Evolutionary conservation across 2,113 vertebrate genomes (phyloP).

Genomic region (Perca schrenkii): DNA sequence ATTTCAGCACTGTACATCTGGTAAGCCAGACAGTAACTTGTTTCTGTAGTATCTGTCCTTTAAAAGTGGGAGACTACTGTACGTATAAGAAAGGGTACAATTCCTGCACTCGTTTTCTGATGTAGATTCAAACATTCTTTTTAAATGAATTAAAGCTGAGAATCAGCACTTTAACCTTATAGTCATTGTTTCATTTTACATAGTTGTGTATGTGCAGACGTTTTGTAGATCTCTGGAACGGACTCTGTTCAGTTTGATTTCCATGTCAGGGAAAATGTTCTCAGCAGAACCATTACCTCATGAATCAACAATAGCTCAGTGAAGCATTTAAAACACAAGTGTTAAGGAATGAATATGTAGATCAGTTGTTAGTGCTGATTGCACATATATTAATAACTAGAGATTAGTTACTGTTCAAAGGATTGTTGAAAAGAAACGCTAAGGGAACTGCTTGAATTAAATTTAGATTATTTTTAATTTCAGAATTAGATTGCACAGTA

Average conservation of each 20-base stretch:
- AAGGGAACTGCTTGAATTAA: slow-evolving; percentile 15
- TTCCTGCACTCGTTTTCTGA: too few relatives aligned
- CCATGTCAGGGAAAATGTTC: slow-evolving; percentile 34
- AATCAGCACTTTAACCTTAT: not conserved
- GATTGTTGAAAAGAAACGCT: not conserved
- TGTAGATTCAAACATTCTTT: slow-evolving; percentile 7
- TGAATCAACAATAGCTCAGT: slow-evolving; percentile 60
- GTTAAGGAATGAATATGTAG: slow-evolving; percentile 56
- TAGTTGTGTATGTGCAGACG: slow-evolving; percentile 1
- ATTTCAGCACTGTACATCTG: too few relatives aligned
- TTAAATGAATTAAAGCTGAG: not conserved
- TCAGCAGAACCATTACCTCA: slow-evolving; percentile 30
- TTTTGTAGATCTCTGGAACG: slow-evolving; percentile 10
- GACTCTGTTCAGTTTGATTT: slow-evolving; percentile 35
- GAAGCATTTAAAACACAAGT: slow-evolving; percentile 46
- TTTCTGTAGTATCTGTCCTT: not conserved
- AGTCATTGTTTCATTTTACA: not conserved
- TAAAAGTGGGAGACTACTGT: not conserved
- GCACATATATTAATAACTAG: slow-evolving; percentile 37
- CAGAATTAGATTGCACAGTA: slow-evolving; percentile 24
- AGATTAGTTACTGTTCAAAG: slow-evolving; percentile 33
- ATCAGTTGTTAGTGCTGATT: slow-evolving; percentile 51
- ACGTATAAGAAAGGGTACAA: not conserved
- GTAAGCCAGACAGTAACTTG: too few relatives aligned
- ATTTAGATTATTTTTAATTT: slow-evolving; percentile 24